Conservation (phyloP, 1,140 invertebrate genomes). For the Pogonomyrmex barbatus region DNA sequence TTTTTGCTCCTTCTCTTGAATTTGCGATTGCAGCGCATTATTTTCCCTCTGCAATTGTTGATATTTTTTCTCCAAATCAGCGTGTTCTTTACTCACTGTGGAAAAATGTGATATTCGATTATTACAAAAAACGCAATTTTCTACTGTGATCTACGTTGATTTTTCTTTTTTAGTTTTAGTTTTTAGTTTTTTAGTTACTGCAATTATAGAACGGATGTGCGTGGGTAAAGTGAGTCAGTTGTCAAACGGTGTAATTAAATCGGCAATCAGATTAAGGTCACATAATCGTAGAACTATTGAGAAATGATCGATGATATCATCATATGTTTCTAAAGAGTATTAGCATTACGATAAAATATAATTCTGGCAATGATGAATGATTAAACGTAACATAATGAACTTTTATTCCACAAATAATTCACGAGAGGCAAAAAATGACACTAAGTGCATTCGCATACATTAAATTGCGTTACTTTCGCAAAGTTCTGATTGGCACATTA, state of each 20-base stretch:
- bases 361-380: background rate
- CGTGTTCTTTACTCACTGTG: constrained; percentile 87
- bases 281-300: constrained; percentile 18
- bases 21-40: constrained; percentile 86
- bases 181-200: background rate
- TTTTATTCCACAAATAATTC: constrained; percentile 11
- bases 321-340: constrained; percentile 9
- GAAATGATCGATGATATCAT: constrained; percentile 33
- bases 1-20: constrained; percentile 88
- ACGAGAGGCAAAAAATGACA: background rate
- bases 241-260: background rate
- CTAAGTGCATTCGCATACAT: background rate
- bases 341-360: constrained; percentile 1
- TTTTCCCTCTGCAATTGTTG: constrained; percentile 87
- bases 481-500: background rate
- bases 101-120: constrained; percentile 53
- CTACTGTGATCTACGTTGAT: background rate
- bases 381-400: background rate
- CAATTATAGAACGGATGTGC: background rate
- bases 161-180: no score
- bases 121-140: background rate
- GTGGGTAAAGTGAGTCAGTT: constrained; percentile 27
- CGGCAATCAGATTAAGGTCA: constrained; percentile 36
- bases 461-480: background rate
- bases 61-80: constrained; percentile 88